Conservation (phyloP, 2,113 vertebrate species). For the Channa argus region DNA sequence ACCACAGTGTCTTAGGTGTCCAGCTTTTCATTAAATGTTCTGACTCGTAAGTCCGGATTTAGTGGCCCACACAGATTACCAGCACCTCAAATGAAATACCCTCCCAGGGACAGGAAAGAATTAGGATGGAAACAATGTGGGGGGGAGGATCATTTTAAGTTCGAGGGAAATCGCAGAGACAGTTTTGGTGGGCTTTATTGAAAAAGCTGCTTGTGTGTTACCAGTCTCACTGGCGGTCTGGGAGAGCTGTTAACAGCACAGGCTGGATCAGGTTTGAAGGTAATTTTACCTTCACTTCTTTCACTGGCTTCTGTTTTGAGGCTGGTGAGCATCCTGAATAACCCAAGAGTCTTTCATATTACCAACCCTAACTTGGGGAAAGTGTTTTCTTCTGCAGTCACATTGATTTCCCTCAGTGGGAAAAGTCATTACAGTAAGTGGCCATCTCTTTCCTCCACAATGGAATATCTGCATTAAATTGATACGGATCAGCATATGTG, state of each 20-base stretch:
- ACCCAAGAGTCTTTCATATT: constrained; percentile 20
- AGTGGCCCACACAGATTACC: constrained; percentile 52
- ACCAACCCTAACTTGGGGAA: background rate
- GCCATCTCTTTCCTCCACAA: background rate
- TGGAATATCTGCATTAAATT: constrained; percentile 48
- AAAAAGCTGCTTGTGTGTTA: constrained; percentile 71
- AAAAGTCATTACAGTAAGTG: constrained; percentile 5
- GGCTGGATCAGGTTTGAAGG: constrained; percentile 62
- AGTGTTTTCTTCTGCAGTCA: constrained; percentile 12
- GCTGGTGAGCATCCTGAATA: constrained; percentile 32
- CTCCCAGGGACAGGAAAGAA: constrained; percentile 68
- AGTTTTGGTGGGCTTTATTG: constrained; percentile 60
- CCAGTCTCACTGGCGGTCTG: constrained; percentile 53
- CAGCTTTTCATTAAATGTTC: constrained; percentile 51
- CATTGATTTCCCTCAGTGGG: constrained; percentile 26
- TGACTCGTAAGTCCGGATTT: constrained; percentile 56
- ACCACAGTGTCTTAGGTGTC: constrained; percentile 32
- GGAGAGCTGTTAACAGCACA: constrained; percentile 60
- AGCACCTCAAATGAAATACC: constrained; percentile 67
- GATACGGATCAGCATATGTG: constrained; percentile 35
- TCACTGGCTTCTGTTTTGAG: constrained; percentile 17
- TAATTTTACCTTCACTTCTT: constrained; percentile 47
- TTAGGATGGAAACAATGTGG: constrained; percentile 72
- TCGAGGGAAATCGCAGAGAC: constrained; percentile 77
- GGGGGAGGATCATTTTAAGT: constrained; percentile 74